Conservation (phyloP, 2,113 vertebrate species). For the Tupaia tana region DNA sequence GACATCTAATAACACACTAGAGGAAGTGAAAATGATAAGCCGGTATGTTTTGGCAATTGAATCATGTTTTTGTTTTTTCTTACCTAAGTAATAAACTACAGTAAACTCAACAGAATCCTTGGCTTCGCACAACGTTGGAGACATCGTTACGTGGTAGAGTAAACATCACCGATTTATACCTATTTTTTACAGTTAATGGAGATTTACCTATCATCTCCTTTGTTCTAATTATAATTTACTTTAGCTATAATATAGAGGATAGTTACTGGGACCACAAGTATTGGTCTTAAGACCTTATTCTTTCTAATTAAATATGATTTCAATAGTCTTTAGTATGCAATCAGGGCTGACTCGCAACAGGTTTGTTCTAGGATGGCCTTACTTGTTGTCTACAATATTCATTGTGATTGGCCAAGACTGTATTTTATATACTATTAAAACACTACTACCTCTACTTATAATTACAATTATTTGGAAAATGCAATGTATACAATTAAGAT, state of each 20-base stretch:
- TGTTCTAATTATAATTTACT: background rate
- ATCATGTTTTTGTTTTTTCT: background rate
- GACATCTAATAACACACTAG: conserved; percentile 1
- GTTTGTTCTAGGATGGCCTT: background rate
- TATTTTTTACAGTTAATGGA: background rate
- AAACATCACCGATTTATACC: background rate
- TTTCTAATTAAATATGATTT: background rate
- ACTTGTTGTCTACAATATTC: background rate
- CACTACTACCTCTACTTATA: background rate
- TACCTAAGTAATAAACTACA: background rate
- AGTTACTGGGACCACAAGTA: background rate
- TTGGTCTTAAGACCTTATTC: background rate
- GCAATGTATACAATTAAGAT: background rate
- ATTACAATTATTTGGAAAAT: background rate
- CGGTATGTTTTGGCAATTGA: background rate
- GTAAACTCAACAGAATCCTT: background rate
- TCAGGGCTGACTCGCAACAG: background rate
- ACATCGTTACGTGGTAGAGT: background rate
- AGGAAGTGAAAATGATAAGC: background rate
- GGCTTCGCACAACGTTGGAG: background rate
- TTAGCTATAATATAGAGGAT: background rate
- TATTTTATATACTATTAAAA: background rate
- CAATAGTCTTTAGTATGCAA: background rate
- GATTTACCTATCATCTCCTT: background rate
- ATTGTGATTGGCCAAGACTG: background rate